Evolutionary conservation across 1,140 invertebrate species (phyloP).

Genomic region (Drosophila oshimai): DNA sequence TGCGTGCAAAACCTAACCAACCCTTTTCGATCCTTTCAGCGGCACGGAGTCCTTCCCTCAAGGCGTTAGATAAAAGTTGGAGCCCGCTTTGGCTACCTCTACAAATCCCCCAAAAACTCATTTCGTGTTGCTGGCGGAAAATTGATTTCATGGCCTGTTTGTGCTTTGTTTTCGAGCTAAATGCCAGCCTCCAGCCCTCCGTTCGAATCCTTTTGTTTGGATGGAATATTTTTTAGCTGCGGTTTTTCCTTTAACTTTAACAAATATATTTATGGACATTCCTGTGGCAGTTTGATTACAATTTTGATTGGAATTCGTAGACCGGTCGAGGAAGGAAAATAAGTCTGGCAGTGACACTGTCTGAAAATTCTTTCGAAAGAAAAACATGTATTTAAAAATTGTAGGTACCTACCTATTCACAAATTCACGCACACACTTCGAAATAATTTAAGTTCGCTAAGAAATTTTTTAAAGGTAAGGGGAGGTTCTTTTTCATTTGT

Average conservation of each 20-base stretch:
- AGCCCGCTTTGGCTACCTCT: slow-evolving; percentile 41
- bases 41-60: slow-evolving; percentile 20
- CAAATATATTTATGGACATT: slow-evolving; percentile 13
- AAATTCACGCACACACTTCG: too few relatives aligned
- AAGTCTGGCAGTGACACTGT: background rate
- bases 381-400: background rate
- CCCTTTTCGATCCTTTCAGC: slow-evolving; percentile 40
- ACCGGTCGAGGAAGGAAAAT: background rate
- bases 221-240: slow-evolving; percentile 5
- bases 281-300: slow-evolving; percentile 8
- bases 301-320: slow-evolving; percentile 20
- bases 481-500: too few relatives aligned
- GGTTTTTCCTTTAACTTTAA: slow-evolving; percentile 3
- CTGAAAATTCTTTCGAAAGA: background rate
- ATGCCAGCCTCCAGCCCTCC: background rate
- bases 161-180: slow-evolving; percentile 47
- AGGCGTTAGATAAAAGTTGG: slow-evolving; percentile 31
- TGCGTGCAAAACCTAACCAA: slow-evolving; percentile 31
- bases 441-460: too few relatives aligned
- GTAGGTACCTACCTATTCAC: too few relatives aligned
- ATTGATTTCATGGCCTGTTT: slow-evolving; percentile 65
- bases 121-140: slow-evolving; percentile 63
- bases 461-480: too few relatives aligned
- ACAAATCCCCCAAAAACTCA: slow-evolving; percentile 67
- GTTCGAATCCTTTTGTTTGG: background rate